A percentile compares a stretch with the other conserved stretches of the same genome.
phyloP scores from a whole-genome alignment of 2,797 vertebrate genomes.

The Ptychobarbus kaznakovi region DNA sequence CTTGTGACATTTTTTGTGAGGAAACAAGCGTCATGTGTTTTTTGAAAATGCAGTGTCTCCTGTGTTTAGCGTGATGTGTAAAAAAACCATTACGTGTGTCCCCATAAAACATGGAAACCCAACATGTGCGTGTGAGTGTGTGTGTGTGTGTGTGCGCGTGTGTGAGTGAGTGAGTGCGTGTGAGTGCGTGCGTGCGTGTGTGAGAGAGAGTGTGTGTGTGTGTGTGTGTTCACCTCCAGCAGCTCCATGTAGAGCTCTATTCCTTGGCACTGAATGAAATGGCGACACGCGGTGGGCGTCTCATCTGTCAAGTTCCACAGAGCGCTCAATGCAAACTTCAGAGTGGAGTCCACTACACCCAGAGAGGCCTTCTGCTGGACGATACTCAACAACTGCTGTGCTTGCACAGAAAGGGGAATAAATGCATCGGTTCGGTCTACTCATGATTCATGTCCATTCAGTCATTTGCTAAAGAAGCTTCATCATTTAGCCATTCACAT shows the following conservation, averaged over 20 bases:
- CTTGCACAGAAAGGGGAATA: constrained; percentile 25
- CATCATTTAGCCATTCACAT: neutral
- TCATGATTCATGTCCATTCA: neutral
- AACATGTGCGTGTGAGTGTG: too few relatives aligned
- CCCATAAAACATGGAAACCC: too few relatives aligned
- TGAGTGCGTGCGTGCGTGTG: neutral
- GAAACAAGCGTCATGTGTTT: too few relatives aligned
- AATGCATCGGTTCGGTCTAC: neutral
- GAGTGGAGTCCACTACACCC: constrained; percentile 88
- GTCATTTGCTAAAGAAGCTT: neutral
- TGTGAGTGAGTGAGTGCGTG: too few relatives aligned
- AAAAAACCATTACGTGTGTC: too few relatives aligned
- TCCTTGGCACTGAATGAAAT: constrained; percentile 93
- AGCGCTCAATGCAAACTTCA: constrained; percentile 91
- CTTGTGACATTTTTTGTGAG: too few relatives aligned
- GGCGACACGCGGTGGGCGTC: constrained; percentile 86
- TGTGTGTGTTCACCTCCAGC: constrained; percentile 82
- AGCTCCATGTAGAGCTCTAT: constrained; percentile 94
- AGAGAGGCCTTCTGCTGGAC: constrained; percentile 92
- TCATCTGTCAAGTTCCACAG: constrained; percentile 97
- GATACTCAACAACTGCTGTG: constrained; percentile 90
- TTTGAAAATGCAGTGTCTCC: too few relatives aligned
- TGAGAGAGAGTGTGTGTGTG: too few relatives aligned
- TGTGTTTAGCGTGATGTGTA: too few relatives aligned
- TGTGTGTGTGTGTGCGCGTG: too few relatives aligned